Percentiles rank a stretch among this genome's conserved stretches.
Conservation (phyloP, 2,888 invertebrate genomes). For the Ophion costatus region DNA sequence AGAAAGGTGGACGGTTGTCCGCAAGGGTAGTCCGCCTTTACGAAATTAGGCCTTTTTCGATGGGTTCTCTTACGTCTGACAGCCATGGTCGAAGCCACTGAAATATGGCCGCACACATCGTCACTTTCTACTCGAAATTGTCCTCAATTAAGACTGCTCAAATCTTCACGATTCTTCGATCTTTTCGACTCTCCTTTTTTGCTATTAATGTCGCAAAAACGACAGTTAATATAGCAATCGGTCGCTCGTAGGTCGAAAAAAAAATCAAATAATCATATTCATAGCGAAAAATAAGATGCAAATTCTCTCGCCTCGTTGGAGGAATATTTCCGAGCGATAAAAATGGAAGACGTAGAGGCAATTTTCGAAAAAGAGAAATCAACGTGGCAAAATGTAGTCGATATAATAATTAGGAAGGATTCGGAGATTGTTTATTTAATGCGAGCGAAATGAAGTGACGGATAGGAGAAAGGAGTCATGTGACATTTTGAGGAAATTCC, state of each 20-base stretch:
- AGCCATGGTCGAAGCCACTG: conserved; percentile 4
- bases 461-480: not conserved
- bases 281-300: not conserved
- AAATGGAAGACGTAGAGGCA: not conserved
- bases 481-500: not conserved
- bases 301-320: not conserved
- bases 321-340: not conserved
- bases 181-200: not conserved
- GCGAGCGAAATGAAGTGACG: not conserved
- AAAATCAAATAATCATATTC: not conserved
- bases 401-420: not conserved
- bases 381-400: not conserved
- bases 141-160: conserved; percentile 43
- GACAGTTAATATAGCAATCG: not conserved
- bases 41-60: conserved; percentile 58
- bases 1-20: not conserved
- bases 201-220: too few relatives aligned
- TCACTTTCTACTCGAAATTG: conserved; percentile 68
- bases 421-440: not conserved
- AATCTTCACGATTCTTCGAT: not conserved
- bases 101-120: conserved; percentile 39
- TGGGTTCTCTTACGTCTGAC: conserved; percentile 12
- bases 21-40: conserved; percentile 34
- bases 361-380: conserved; percentile 18
- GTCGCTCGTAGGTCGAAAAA: not conserved